Evolutionary conservation across 2,888 invertebrate species (phyloP), one percentile per base, ranked within the genome.

Genomic region (Leptinotarsa peninsularis): DNA sequence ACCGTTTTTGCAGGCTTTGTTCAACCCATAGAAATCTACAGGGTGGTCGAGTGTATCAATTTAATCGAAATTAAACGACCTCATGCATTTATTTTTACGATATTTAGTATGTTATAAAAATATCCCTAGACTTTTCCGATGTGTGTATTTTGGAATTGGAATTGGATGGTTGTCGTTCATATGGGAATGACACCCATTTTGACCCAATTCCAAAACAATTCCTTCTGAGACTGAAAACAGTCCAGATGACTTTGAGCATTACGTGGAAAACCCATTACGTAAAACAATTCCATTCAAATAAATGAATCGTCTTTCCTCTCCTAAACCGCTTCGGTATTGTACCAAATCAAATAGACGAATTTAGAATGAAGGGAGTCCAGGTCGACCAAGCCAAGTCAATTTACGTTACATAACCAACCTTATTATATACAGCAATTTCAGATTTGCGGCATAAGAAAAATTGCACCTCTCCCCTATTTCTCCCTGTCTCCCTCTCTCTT

Each of bases 401-500:
- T 85, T 85, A 83, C 83, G 82, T 83, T 83, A 83, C 83, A 84
- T 84, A 85, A 84, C 83, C 85, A 83, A 83, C 84, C 84, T 84
- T 85, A 85, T 85, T 85, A 85, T 85, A 85, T 84, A 83, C 84
- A 85, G 86, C 86, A 85, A 85, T 86, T 86, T 85, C 85, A 86
- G 85, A 86, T 86, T 85, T 85, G 85, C 82, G 83, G 85, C 84
- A 83, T 83, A 85, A 85, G 85, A 85, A 85, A 86, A 86, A 85
- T 86, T 86, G 83, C 84, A 84, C 85, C 84, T 84, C 84, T 83
- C 83, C 83, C 83, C 85, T 85, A 80, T 79, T 76, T 78, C 77
- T 72, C 78, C 78, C 78, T 79, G 72, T 84, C 81, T 82, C 79
- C 69, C 71, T 84, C 79, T 73, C 76, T 81, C 84, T 82, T 85